Evolutionary conservation across 2,113 vertebrate species (phyloP), one percentile per base, ranked within the genome.

Genomic region (Melospiza melodia): DNA sequence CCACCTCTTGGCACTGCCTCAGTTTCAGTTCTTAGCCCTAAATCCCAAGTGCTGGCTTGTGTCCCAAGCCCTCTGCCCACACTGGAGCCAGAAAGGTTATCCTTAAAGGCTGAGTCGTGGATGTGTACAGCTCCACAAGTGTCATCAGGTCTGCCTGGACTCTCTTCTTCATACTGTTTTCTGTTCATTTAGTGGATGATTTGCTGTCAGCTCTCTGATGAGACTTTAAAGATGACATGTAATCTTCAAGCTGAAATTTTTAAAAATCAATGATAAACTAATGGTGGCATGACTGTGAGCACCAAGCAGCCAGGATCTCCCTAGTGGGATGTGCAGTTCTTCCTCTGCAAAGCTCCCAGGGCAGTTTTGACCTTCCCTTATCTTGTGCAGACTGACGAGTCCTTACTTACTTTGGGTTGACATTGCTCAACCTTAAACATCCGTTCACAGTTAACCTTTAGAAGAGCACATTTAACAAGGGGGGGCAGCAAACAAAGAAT

Each of bases 391-490:
- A 12, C 39, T 55, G 63, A 33, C 0, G 1, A 80, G 14, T 66
- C 68, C 31, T 49, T 80, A 11, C 41, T 66, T 80, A 12, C n/a
- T 69, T 84, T n/a, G 48, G 17, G 43, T 41, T 92, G 83, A 84
- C 2, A 0, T 94, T 93, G 61, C 68, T 94, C 76, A 90, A 75
- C 89, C 65, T 89, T 91, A 78, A 93, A 94, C 73, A 84, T 86
- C 83, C 37, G 10, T 86, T 92, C 31, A 16, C 18, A 37, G 65
- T 90, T 93, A 94, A 95, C 76, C 89, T 97, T 93, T 81, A 92
- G 80, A 88, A 94, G 58, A 94, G 71, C 39, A 78, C 51, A 75
- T 87, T 78, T 84, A 84, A 67, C 43, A n/a, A 44, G 48, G 30
- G 3, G 23, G 2, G 13, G 24, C 6, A 4, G 23, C 80, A 73